Evolutionary conservation across 2,797 vertebrate genomes (phyloP), one percentile per base, ranked within the genome.

Genomic region (Pangasius djambal): DNA sequence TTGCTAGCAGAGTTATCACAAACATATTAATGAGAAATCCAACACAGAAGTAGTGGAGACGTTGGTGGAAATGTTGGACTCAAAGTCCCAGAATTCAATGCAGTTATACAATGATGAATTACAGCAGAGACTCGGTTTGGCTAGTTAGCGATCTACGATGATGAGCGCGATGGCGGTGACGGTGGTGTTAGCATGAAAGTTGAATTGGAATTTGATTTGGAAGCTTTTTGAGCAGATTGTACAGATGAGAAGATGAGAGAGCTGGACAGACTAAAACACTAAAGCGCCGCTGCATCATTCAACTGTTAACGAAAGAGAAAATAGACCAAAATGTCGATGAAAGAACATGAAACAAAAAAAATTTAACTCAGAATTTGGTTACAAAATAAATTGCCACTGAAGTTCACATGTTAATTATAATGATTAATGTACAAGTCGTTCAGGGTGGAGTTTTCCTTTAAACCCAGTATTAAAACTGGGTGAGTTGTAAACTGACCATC

Each of bases 51-150:
- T 50, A 50, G 22, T 15, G 12, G n/a, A n/a, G 61, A 67, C 0
- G 44, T 44, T 16, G 34, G 69, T 70, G 34, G 6, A 20, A 25
- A 12, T 4, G 0, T 4, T 44, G 44, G 6, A 50, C 22, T 48
- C 44, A 78, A 50, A 78, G n/a, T 78, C 44, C 48, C 75, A 78
- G 28, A 78, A 78, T 78, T 28, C 75, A 78, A 3, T 52, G 77
- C 50, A n/a, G 25, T 50, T 50, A 52, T n/a, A 77, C 48, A 52
- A 52, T 7, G 2, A 48, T 18, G 48, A 52, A 48, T 52, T 52
- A 8, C 1, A 28, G 44, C 74, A 13, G 10, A 9, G 15, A 72
- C 16, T 74, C 37, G 0, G 37, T 74, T 44, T 40, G 37, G 40
- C 22, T 15, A 48, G 40, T 13, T n/a, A n/a, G 22, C 7, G 44